phyloP scores from a whole-genome alignment of 2,113 vertebrate genomes.

The Rhineura floridana region DNA sequence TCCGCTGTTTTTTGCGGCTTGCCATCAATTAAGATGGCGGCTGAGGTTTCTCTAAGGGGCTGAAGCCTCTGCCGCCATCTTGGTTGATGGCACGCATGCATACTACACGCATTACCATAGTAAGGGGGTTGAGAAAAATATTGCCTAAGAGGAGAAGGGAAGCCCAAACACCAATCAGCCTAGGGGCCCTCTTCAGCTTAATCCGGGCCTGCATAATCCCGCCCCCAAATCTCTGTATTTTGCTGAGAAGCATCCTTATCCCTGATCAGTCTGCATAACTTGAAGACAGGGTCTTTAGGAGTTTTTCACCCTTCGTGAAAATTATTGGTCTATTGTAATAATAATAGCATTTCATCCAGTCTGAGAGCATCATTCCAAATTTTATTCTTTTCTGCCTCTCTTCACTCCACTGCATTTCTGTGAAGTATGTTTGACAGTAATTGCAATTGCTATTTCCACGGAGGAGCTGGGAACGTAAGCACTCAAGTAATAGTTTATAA shows the following conservation, averaged over 20 bases:
- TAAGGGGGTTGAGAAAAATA: too few relatives aligned
- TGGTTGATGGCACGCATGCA: too few relatives aligned
- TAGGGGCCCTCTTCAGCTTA: too few relatives aligned
- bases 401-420: conserved; percentile 31
- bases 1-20: too few relatives aligned
- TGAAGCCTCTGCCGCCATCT: too few relatives aligned
- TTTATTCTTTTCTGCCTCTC: conserved; percentile 14
- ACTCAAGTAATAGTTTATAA: conserved; percentile 17
- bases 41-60: too few relatives aligned
- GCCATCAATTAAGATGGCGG: too few relatives aligned
- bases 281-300: neutral
- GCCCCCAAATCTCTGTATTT: neutral
- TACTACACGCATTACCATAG: too few relatives aligned
- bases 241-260: neutral
- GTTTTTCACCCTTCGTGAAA: neutral
- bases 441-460: conserved; percentile 8
- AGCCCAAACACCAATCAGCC: too few relatives aligned
- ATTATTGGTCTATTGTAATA: neutral
- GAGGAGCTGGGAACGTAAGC: conserved; percentile 37
- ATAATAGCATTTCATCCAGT: neutral
- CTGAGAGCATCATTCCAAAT: neutral
- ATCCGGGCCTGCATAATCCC: too few relatives aligned
- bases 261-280: neutral
- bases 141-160: too few relatives aligned
- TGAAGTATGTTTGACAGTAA: conserved; percentile 38